phyloP scores from a whole-genome alignment of 2,113 vertebrate species.

The Cariama cristata region DNA sequence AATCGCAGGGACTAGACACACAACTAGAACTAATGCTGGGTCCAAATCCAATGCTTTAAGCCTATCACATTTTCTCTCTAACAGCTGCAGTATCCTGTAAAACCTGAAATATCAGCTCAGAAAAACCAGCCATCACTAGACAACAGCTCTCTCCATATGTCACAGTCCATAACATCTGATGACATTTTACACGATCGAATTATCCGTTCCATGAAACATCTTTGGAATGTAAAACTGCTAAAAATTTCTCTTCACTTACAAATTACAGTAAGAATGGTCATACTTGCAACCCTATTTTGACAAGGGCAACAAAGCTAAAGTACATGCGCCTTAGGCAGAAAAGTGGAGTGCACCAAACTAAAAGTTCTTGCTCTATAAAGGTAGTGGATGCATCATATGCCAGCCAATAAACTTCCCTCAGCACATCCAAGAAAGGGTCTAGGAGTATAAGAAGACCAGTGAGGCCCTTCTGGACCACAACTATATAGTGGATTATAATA shows the following conservation, averaged over 20 bases:
- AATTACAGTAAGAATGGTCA: not conserved
- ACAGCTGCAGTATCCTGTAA: conserved; percentile 34
- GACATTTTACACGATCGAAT: not conserved
- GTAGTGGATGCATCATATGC: not conserved
- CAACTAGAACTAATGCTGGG: conserved; percentile 29
- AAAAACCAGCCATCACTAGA: not conserved
- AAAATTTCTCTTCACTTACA: not conserved
- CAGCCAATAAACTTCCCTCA: not conserved
- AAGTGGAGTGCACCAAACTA: not conserved
- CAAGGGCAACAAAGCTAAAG: not conserved
- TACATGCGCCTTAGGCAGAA: not conserved
- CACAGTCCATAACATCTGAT: not conserved
- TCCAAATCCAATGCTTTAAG: not conserved
- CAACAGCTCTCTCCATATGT: conserved; percentile 23
- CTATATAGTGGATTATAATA: conserved; percentile 43
- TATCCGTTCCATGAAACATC: not conserved
- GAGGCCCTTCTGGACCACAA: conserved; percentile 47
- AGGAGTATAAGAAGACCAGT: conserved; percentile 1
- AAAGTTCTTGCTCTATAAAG: not conserved
- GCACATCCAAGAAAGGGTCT: not conserved
- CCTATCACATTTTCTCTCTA: not conserved
- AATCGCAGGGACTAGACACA: not conserved
- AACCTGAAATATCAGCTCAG: conserved; percentile 6
- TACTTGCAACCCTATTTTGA: not conserved
- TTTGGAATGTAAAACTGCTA: not conserved